Conservation (phyloP, 2,888 invertebrate genomes). For the Dinocampus coccinellae region DNA sequence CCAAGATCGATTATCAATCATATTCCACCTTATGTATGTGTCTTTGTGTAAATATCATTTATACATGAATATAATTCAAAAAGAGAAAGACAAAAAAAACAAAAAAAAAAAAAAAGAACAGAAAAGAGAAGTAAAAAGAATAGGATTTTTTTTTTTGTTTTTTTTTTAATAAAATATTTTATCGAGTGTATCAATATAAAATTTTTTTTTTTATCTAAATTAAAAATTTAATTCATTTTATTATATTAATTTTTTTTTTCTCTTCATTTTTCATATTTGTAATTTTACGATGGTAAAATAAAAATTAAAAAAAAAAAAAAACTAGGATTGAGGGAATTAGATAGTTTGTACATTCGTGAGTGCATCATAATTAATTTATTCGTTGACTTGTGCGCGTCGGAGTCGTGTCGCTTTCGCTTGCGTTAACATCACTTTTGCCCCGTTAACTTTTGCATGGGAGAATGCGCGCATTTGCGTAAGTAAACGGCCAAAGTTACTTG, state of each 20-base stretch:
- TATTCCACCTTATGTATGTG: constrained; percentile 40
- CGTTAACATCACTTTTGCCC: constrained; percentile 8
- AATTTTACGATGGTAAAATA: not conserved
- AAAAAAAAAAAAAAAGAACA: no score
- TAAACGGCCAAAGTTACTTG: constrained; percentile 46
- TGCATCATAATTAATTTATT: constrained; percentile 29
- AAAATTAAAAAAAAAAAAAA: not conserved
- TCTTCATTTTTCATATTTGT: no score
- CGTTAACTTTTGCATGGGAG: constrained; percentile 44
- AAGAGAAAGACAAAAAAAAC: no score
- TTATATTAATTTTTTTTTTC: no score
- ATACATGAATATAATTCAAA: not conserved
- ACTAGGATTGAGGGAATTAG: not conserved
- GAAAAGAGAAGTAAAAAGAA: no score
- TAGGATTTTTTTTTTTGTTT: no score
- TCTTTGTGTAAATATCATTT: constrained; percentile 6
- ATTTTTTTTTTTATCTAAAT: no score
- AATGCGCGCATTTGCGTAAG: constrained; percentile 53
- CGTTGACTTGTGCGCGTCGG: not conserved
- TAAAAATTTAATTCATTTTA: no score
- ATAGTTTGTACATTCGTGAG: not conserved
- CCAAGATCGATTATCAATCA: constrained; percentile 64
- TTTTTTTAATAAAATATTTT: no score
- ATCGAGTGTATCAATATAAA: no score
- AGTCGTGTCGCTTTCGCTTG: constrained; percentile 26